These are phyloP conservation scores for Fragum fragum DNA, from an alignment of 2,888 invertebrate species.

Conservation along the genomic window DNA sequence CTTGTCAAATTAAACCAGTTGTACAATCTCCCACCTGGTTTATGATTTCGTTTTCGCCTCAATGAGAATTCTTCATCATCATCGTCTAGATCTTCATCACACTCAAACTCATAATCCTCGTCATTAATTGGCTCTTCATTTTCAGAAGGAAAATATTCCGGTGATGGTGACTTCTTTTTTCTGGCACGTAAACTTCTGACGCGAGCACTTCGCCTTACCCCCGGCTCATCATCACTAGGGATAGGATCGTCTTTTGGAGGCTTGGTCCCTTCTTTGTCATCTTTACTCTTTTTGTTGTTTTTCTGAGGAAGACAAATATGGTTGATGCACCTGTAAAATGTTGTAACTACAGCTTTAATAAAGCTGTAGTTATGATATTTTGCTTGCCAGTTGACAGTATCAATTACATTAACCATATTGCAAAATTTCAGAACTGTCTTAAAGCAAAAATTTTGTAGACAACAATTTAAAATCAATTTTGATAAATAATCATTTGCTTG, in stretches of 20 bases:
- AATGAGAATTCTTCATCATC: constrained; percentile 66
- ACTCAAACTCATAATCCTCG: constrained; percentile 49
- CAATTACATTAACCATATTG: no score
- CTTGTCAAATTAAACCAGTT: background rate
- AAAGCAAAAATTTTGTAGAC: no score
- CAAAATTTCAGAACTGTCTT: no score
- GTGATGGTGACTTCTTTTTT: constrained; percentile 61
- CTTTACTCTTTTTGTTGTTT: background rate
- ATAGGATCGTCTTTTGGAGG: constrained; percentile 20
- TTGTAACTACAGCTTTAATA: no score
- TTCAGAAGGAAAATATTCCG: constrained; percentile 61
- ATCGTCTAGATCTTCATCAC: constrained; percentile 51
- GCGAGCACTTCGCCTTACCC: constrained; percentile 66
- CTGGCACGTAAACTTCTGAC: constrained; percentile 60
- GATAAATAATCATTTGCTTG: no score
- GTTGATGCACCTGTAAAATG: no score
- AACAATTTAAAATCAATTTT: no score
- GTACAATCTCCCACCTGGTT: constrained; percentile 25
- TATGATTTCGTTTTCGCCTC: constrained; percentile 47
- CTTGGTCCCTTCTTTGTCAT: background rate
- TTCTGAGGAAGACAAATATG: no score
- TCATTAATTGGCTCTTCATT: constrained; percentile 41
- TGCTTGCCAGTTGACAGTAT: no score
- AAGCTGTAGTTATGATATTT: no score
- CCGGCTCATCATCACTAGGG: constrained; percentile 54